phyloP scores from a whole-genome alignment of 2,888 invertebrate species.

The Pardosa pseudoannulata region DNA sequence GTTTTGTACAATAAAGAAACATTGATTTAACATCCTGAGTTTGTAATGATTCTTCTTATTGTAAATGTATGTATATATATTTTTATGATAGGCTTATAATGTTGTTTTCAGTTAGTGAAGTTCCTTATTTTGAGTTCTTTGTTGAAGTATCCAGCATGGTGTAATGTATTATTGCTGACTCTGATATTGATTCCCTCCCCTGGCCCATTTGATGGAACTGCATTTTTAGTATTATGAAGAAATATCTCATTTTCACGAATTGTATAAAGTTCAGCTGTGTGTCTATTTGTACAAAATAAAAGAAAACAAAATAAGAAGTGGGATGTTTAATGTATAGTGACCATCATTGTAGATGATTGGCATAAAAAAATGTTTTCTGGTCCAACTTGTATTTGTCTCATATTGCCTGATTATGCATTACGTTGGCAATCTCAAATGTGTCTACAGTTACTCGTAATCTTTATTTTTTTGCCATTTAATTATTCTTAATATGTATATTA shows the following conservation, averaged over 20 bases:
- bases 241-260: background rate
- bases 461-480: conserved; percentile 15
- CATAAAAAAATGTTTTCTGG: background rate
- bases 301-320: conserved; percentile 19
- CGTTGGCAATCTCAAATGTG: background rate
- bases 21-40: too few species aligned
- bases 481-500: conserved; percentile 27
- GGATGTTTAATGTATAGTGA: conserved; percentile 12
- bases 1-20: too few species aligned
- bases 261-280: conserved; percentile 25
- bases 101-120: background rate
- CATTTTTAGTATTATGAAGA: background rate
- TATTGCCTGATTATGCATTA: conserved; percentile 19
- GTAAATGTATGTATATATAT: conserved; percentile 14
- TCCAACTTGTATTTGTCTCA: conserved; percentile 28
- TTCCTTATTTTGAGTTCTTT: too few species aligned
- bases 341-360: background rate
- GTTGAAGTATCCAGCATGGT: too few species aligned
- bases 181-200: background rate
- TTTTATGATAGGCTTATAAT: background rate
- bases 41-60: too few species aligned
- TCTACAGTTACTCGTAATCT: background rate
- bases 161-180: conserved; percentile 25
- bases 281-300: conserved; percentile 23
- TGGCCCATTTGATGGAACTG: background rate